Percentiles rank a stretch among this genome's conserved stretches.
Evolutionary conservation across 1,140 invertebrate genomes (phyloP).

Genomic region (Lineus longissimus): DNA sequence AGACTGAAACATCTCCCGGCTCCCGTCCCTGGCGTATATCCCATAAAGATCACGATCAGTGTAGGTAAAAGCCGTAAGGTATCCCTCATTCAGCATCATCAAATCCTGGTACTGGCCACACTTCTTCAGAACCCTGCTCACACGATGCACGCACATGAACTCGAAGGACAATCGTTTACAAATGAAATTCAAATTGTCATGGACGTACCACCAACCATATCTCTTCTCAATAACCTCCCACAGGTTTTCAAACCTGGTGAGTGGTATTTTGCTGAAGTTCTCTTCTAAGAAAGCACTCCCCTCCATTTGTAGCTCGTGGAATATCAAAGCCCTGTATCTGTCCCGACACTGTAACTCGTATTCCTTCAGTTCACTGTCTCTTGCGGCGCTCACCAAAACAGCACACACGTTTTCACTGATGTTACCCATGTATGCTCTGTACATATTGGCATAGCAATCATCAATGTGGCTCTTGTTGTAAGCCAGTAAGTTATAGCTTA

Average conservation of each 20-base stretch:
- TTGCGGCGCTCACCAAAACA: conserved; percentile 42
- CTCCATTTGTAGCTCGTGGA: conserved; percentile 35
- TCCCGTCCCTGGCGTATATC: conserved; percentile 25
- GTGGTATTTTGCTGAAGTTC: conserved; percentile 25
- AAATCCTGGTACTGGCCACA: conserved; percentile 49
- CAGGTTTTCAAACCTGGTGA: conserved; percentile 26
- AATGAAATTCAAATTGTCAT: conserved; percentile 36
- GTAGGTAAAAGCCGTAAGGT: conserved; percentile 36
- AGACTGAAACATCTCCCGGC: conserved; percentile 35
- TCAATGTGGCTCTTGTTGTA: conserved; percentile 37
- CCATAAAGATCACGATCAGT: conserved; percentile 36
- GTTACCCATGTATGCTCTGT: conserved; percentile 42
- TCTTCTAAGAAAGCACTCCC: conserved; percentile 31
- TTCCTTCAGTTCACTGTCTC: conserved; percentile 27
- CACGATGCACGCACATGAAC: conserved; percentile 46
- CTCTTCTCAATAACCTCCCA: conserved; percentile 34
- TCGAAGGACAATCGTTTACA: conserved; percentile 38
- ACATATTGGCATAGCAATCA: conserved; percentile 42
- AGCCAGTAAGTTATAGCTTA: conserved; percentile 46
- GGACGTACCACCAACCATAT: conserved; percentile 28
- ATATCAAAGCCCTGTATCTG: conserved; percentile 33
- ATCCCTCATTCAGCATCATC: conserved; percentile 42
- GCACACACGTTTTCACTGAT: conserved; percentile 32
- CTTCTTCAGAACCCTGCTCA: conserved; percentile 39
- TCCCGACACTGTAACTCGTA: conserved; percentile 34